Evolutionary conservation across 1,140 invertebrate species (phyloP).

Genomic region (Lethrus apterus): DNA sequence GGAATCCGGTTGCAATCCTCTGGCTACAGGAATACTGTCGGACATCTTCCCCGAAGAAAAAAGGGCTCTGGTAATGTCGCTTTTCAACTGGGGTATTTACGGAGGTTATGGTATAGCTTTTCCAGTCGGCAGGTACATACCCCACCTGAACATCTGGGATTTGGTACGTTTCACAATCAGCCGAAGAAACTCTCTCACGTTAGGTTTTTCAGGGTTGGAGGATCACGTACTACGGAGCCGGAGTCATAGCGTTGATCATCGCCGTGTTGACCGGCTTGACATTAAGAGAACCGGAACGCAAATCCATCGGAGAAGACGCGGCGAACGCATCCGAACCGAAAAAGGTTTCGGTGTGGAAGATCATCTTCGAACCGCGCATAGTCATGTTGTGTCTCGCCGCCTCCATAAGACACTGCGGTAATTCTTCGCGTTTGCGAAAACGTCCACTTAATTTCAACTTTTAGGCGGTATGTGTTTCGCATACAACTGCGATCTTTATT

Average conservation of each 20-base stretch:
- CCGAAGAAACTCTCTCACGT: slow-evolving; percentile 7
- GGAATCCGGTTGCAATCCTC: slow-evolving; percentile 83
- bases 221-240: slow-evolving; percentile 76
- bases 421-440: slow-evolving; percentile 25
- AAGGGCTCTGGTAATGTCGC: slow-evolving; percentile 80
- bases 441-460: slow-evolving; percentile 20
- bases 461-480: slow-evolving; percentile 80
- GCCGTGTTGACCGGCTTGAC: slow-evolving; percentile 67
- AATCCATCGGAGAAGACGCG: slow-evolving; percentile 60
- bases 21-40: slow-evolving; percentile 78
- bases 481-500: slow-evolving; percentile 85
- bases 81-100: slow-evolving; percentile 96
- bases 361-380: slow-evolving; percentile 68
- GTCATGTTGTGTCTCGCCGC: slow-evolving; percentile 78
- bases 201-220: slow-evolving; percentile 84
- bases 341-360: slow-evolving; percentile 60
- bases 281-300: slow-evolving; percentile 68
- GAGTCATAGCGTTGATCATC: slow-evolving; percentile 70
- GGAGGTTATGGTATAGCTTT: slow-evolving; percentile 84
- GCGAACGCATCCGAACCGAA: slow-evolving; percentile 38
- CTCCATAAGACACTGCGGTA: slow-evolving; percentile 83
- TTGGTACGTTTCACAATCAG: slow-evolving; percentile 47
- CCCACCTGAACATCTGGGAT: slow-evolving; percentile 66
- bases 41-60: slow-evolving; percentile 78
- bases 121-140: slow-evolving; percentile 82